Conservation (phyloP, 2,113 vertebrate genomes). For the Dinomys branickii region DNA sequence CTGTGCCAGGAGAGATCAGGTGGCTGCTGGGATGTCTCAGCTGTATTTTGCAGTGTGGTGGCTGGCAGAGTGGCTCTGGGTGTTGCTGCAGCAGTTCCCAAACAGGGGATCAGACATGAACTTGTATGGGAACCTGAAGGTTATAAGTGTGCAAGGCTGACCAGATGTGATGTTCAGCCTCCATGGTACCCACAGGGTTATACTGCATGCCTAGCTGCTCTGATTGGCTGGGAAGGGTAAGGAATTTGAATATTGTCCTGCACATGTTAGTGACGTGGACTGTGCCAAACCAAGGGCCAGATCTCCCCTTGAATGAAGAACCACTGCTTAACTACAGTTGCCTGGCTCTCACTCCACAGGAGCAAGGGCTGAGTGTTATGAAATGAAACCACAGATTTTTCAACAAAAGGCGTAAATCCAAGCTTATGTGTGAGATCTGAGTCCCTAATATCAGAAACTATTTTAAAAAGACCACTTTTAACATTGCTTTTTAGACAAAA, state of each 20-base stretch:
- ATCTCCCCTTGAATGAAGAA: neutral
- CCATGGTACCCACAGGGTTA: neutral
- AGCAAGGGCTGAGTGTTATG: accelerated
- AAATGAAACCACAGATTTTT: neutral
- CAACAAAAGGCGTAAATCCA: neutral
- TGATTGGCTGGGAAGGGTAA: neutral
- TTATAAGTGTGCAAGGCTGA: too few species aligned
- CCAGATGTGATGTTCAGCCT: neutral
- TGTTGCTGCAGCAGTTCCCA: neutral
- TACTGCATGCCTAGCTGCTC: neutral
- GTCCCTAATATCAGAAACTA: neutral
- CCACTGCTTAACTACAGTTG: neutral
- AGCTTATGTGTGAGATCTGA: neutral
- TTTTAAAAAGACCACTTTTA: neutral
- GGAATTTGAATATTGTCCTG: neutral
- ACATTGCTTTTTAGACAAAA: neutral
- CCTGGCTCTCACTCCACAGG: neutral
- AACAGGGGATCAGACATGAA: neutral
- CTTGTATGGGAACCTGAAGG: neutral
- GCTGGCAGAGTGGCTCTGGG: too few species aligned
- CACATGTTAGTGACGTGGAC: neutral
- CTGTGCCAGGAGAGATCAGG: accelerated
- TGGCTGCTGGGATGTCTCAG: neutral
- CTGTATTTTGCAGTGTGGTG: neutral
- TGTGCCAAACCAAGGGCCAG: neutral